phyloP scores from a whole-genome alignment of 2,113 vertebrate genomes.

The Meriones unguiculatus region DNA sequence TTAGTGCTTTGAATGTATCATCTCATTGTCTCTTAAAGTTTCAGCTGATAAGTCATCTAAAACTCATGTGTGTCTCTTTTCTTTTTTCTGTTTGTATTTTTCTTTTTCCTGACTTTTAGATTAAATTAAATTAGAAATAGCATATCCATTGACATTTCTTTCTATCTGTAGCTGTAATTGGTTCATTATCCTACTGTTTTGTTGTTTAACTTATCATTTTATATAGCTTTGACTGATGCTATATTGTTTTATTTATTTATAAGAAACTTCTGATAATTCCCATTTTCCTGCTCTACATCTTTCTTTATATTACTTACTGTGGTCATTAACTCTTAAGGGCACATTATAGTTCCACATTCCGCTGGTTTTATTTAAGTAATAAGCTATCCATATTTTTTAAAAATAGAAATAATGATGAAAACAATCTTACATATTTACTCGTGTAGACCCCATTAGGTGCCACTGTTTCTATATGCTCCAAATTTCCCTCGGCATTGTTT shows the following conservation, averaged over 20 bases:
- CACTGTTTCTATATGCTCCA: background rate
- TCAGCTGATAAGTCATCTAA: background rate
- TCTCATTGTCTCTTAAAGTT: background rate
- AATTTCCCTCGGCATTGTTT: conserved; percentile 7
- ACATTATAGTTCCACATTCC: background rate
- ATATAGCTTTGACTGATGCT: background rate
- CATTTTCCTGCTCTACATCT: background rate
- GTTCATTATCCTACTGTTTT: background rate
- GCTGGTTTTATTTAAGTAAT: background rate
- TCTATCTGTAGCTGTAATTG: background rate
- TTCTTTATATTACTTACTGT: background rate
- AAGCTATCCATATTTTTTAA: background rate
- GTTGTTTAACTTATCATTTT: background rate
- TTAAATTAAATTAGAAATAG: conserved; percentile 35
- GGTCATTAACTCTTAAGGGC: background rate
- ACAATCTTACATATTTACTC: background rate
- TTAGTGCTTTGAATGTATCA: background rate
- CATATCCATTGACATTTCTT: background rate
- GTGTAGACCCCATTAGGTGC: background rate
- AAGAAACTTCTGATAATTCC: background rate
- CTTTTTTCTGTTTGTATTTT: background rate
- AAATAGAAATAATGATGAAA: background rate
- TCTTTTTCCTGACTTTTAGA: background rate
- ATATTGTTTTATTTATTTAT: background rate
- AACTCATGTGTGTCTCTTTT: background rate